Conservation (phyloP, 2,113 vertebrate species). For the Burhinus bistriatus region DNA sequence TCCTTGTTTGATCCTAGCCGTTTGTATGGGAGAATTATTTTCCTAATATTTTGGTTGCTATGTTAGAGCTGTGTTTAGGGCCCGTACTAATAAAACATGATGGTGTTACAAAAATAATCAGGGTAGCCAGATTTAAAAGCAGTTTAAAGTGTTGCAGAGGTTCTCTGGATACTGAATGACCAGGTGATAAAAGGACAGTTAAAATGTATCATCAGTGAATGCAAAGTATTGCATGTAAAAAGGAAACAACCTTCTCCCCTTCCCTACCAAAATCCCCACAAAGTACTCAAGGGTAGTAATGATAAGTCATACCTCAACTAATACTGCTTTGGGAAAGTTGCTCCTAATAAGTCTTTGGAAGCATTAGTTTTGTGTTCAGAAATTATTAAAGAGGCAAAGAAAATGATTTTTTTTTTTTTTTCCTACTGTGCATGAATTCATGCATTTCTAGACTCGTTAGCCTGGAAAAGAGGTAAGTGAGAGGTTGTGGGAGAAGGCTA, state of each 20-base stretch:
- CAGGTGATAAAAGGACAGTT: neutral
- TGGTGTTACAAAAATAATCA: neutral
- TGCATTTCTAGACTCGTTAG: neutral
- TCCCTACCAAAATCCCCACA: neutral
- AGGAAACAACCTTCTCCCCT: neutral
- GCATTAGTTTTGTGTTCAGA: neutral
- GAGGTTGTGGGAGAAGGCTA: neutral
- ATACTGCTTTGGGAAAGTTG: neutral
- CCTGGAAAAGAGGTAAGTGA: slow-evolving; percentile 12
- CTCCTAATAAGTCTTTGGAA: neutral
- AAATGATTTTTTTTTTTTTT: slow-evolving; percentile 9
- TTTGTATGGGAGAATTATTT: neutral
- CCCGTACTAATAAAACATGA: neutral
- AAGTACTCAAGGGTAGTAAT: neutral
- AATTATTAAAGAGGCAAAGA: slow-evolving; percentile 17
- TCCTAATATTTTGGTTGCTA: neutral
- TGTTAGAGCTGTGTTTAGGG: neutral
- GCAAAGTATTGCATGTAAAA: neutral
- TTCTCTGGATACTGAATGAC: neutral
- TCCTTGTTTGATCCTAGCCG: neutral
- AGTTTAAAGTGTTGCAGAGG: neutral
- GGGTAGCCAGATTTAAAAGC: neutral
- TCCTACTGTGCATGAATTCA: slow-evolving; percentile 1
- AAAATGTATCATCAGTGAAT: neutral
- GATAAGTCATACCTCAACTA: neutral